Evolutionary conservation across 2,113 vertebrate genomes (phyloP).

Genomic region (Carassius carassius): DNA sequence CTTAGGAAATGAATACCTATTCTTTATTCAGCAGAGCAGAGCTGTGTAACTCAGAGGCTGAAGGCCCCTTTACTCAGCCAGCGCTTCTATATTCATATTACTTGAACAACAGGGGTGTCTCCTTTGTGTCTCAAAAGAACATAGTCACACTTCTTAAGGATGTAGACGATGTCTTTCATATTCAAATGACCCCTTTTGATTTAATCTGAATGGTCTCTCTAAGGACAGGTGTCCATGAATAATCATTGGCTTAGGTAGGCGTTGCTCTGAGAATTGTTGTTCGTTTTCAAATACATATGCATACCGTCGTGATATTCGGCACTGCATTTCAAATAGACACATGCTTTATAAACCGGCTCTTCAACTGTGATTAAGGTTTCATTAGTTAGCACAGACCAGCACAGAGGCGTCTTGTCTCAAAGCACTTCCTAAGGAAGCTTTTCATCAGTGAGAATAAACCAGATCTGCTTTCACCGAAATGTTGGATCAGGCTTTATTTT

Average conservation of each 20-base stretch:
- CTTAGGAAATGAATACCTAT: conserved; percentile 40
- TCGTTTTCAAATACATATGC: conserved; percentile 41
- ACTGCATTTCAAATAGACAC: conserved; percentile 36
- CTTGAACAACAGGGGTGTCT: conserved; percentile 21
- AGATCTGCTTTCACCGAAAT: background rate
- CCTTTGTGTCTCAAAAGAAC: conserved; percentile 37
- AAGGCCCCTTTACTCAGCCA: conserved; percentile 22
- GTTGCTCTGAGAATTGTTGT: conserved; percentile 42
- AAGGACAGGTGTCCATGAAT: conserved; percentile 52
- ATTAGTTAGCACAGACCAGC: conserved; percentile 10
- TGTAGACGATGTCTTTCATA: conserved; percentile 43
- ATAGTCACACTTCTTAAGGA: conserved; percentile 16
- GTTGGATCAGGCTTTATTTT: background rate
- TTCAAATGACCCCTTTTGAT: conserved; percentile 45
- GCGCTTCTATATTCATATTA: conserved; percentile 30
- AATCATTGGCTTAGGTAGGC: conserved; percentile 47
- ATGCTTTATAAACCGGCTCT: background rate
- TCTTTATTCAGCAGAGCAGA: conserved; percentile 38
- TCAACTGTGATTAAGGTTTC: conserved; percentile 40
- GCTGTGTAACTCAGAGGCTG: conserved; percentile 25
- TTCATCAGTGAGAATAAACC: background rate
- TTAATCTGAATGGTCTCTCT: conserved; percentile 36
- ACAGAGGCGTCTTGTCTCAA: background rate
- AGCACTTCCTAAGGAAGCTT: conserved; percentile 25
- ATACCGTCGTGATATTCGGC: conserved; percentile 37